Evolutionary conservation across 2,113 vertebrate genomes (phyloP).

Genomic region (Leptodactylus fuscus): DNA sequence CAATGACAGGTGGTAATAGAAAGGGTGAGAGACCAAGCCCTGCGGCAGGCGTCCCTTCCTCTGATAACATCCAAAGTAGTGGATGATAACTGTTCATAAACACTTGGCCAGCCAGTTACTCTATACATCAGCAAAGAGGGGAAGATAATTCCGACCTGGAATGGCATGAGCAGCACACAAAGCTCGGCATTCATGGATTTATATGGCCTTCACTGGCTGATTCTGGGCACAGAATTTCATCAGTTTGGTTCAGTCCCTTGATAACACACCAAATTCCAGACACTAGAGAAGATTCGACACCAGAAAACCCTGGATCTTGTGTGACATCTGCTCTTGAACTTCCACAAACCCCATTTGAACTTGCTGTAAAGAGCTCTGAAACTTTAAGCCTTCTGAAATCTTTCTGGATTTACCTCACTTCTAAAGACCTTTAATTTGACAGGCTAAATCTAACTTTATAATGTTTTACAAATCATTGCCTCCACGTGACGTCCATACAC

Average conservation of each 20-base stretch:
- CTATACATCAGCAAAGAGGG: slow-evolving; percentile 83
- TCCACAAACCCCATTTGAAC: slow-evolving; percentile 65
- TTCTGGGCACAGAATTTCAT: slow-evolving; percentile 77
- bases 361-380: slow-evolving; percentile 62
- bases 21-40: slow-evolving; percentile 84
- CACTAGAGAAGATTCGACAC: slow-evolving; percentile 63
- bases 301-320: slow-evolving; percentile 54
- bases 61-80: slow-evolving; percentile 77
- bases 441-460: slow-evolving; percentile 51
- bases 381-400: slow-evolving; percentile 66
- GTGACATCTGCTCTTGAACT: slow-evolving; percentile 67
- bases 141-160: slow-evolving; percentile 74
- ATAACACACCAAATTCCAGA: slow-evolving; percentile 68
- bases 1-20: slow-evolving; percentile 90
- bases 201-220: slow-evolving; percentile 73
- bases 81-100: slow-evolving; percentile 84
- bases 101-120: slow-evolving; percentile 75
- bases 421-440: slow-evolving; percentile 63
- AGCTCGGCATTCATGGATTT: slow-evolving; percentile 72
- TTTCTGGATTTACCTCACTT: slow-evolving; percentile 65
- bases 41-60: slow-evolving; percentile 79
- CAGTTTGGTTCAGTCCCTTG: slow-evolving; percentile 65
- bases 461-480: slow-evolving; percentile 34
- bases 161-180: slow-evolving; percentile 67
- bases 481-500: slow-evolving; percentile 9